Percentiles rank a stretch among this genome's conserved stretches.
Evolutionary conservation across 2,113 vertebrate species (phyloP).

Genomic region (Pelmatolapia mariae): DNA sequence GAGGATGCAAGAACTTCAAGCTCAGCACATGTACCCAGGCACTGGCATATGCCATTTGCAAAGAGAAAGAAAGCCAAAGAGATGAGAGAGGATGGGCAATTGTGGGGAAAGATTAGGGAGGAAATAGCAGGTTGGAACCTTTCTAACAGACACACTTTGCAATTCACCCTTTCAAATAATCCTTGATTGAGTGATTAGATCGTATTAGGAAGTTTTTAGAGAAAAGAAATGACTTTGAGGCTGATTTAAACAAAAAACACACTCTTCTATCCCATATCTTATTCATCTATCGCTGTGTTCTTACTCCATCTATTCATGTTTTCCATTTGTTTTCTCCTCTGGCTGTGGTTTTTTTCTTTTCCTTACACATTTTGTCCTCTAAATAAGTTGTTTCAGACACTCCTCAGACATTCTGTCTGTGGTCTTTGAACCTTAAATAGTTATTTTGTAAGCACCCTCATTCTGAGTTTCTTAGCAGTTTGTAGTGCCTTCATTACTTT

Average conservation of each 20-base stretch:
- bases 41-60: not conserved
- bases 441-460: slow-evolving; percentile 29
- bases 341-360: not conserved
- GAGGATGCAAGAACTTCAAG: not conserved
- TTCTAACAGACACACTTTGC: not conserved
- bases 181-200: slow-evolving; percentile 38
- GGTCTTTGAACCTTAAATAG: slow-evolving; percentile 21
- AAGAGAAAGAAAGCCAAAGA: not conserved
- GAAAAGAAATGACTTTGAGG: slow-evolving; percentile 61
- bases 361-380: not conserved
- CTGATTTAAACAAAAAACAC: slow-evolving; percentile 53
- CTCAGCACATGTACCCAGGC: not conserved
- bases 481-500: slow-evolving; percentile 38
- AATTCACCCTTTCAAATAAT: not conserved
- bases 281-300: not conserved
- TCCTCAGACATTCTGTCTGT: not conserved
- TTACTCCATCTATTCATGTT: not conserved
- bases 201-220: slow-evolving; percentile 78
- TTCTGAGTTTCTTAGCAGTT: slow-evolving; percentile 31
- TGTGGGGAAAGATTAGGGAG: not conserved
- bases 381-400: not conserved
- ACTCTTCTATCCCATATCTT: not conserved
- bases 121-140: not conserved
- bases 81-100: not conserved
- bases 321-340: not conserved